phyloP scores from a whole-genome alignment of 2,888 invertebrate species.

The Coleophora deauratella region DNA sequence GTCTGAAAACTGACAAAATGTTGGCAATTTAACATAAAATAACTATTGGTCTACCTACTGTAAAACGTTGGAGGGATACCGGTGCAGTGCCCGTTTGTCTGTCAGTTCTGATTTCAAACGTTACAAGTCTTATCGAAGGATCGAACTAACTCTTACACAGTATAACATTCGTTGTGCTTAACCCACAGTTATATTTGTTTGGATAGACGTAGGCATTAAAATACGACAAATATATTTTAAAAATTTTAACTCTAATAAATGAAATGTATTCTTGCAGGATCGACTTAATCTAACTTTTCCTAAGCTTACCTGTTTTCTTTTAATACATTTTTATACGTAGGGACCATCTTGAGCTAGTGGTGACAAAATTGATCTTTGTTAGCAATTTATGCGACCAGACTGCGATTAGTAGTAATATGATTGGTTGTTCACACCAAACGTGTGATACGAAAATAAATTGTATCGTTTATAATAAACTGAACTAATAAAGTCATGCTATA shows the following conservation, averaged over 20 bases:
- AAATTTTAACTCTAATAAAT: slow-evolving; percentile 47
- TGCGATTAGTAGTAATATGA: too few species aligned
- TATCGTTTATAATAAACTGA: too few species aligned
- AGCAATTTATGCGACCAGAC: too few species aligned
- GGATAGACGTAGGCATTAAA: slow-evolving; percentile 21
- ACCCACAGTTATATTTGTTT: slow-evolving; percentile 42
- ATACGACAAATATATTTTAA: slow-evolving; percentile 19
- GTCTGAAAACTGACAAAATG: slow-evolving; percentile 16
- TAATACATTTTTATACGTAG: slow-evolving; percentile 17
- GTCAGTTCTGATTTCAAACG: slow-evolving; percentile 19
- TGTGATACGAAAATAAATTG: too few species aligned
- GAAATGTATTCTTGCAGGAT: slow-evolving; percentile 59
- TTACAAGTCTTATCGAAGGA: slow-evolving; percentile 6
- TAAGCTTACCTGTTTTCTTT: slow-evolving; percentile 61
- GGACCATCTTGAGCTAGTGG: slow-evolving; percentile 28
- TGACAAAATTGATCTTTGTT: slow-evolving; percentile 14
- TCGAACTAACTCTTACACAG: slow-evolving; percentile 9
- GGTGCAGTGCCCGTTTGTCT: slow-evolving; percentile 6
- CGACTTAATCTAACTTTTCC: slow-evolving; percentile 35
- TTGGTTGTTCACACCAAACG: too few species aligned
- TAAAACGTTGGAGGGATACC: slow-evolving; percentile 5
- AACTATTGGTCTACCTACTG: background rate
- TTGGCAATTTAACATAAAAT: background rate
- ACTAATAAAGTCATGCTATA: too few species aligned
- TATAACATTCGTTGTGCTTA: slow-evolving; percentile 54